A percentile compares a stretch with the other conserved stretches of the same genome.
These are phyloP conservation scores for Drepana falcataria DNA, from an alignment of 2,888 invertebrate genomes.

Conservation along the genomic window DNA sequence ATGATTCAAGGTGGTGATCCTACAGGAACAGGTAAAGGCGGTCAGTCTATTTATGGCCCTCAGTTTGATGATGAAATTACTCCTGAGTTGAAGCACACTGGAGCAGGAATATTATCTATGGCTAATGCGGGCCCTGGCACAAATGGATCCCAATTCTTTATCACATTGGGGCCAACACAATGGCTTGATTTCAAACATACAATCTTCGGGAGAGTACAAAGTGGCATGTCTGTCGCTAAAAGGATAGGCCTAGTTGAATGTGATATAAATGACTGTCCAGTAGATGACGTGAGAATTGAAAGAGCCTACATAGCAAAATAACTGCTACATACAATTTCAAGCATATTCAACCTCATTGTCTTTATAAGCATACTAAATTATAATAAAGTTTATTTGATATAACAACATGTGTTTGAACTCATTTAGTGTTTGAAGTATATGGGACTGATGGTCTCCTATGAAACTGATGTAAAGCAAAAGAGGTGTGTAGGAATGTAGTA, in stretches of 20 bases:
- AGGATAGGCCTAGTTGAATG: conserved; percentile 96
- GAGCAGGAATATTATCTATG: conserved; percentile 94
- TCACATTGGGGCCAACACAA: conserved; percentile 96
- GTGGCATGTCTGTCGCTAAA: conserved; percentile 94
- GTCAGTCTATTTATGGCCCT: conserved; percentile 97
- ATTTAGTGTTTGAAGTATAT: no score
- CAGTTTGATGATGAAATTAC: conserved; percentile 97
- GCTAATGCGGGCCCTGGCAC: conserved; percentile 98
- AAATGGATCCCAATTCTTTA: conserved; percentile 99
- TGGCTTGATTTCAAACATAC: conserved; percentile 99
- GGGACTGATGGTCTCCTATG: no score
- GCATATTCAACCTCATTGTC: no score
- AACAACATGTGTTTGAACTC: no score
- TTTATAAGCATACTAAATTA: no score
- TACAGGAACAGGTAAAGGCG: conserved; percentile 97
- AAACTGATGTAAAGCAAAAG: no score
- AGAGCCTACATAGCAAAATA: conserved; percentile 57
- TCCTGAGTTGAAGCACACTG: conserved; percentile 96
- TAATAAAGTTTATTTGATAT: no score
- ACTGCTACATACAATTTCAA: neutral
- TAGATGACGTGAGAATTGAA: conserved; percentile 90
- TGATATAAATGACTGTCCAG: conserved; percentile 94
- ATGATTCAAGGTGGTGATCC: conserved; percentile 99
- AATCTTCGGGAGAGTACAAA: conserved; percentile 94
- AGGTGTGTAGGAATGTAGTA: no score